Evolutionary conservation across 23 tunicate genomes (phyloP).

Genomic region (Halocynthia roretzi): DNA sequence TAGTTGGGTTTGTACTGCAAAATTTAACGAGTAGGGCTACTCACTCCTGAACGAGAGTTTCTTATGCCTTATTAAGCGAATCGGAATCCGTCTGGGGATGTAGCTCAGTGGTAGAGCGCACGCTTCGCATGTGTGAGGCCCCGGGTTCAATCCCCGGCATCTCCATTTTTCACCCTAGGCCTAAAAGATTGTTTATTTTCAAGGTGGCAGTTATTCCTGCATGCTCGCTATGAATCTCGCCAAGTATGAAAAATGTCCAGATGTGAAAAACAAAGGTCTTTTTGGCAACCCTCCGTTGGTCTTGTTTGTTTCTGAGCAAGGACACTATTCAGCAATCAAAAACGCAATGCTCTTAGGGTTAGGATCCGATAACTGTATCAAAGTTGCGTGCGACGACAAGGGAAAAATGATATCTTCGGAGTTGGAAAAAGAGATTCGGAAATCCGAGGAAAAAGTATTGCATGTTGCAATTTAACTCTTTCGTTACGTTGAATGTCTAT

Average conservation of each 20-base stretch:
- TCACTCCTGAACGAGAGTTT: background rate
- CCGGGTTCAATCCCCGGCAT: too few relatives aligned
- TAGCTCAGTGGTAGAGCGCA: too few relatives aligned
- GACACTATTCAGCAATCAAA: conserved; percentile 64
- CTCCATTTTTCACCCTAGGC: too few relatives aligned
- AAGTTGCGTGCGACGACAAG: conserved; percentile 48
- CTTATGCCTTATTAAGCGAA: too few relatives aligned
- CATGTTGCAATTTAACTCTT: background rate
- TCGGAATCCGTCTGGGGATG: too few relatives aligned
- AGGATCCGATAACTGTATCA: conserved; percentile 36
- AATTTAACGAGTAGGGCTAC: background rate
- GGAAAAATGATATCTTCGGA: conserved; percentile 70
- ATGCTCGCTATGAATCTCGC: conserved; percentile 74
- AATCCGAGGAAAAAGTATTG: conserved; percentile 22
- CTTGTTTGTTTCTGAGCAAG: conserved; percentile 41
- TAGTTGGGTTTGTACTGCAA: background rate
- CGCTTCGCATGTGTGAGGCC: too few relatives aligned
- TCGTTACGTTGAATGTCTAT: background rate
- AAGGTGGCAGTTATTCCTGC: conserved; percentile 63
- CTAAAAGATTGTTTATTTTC: too few relatives aligned
- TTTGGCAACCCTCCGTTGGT: conserved; percentile 25
- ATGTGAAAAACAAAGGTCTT: conserved; percentile 39
- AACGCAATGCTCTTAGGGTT: conserved; percentile 54
- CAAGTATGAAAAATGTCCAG: conserved; percentile 35
- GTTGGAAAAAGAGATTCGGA: conserved; percentile 28